Conservation (phyloP, 2,113 vertebrate genomes). For the Calyptommatus sinebrachiatus region DNA sequence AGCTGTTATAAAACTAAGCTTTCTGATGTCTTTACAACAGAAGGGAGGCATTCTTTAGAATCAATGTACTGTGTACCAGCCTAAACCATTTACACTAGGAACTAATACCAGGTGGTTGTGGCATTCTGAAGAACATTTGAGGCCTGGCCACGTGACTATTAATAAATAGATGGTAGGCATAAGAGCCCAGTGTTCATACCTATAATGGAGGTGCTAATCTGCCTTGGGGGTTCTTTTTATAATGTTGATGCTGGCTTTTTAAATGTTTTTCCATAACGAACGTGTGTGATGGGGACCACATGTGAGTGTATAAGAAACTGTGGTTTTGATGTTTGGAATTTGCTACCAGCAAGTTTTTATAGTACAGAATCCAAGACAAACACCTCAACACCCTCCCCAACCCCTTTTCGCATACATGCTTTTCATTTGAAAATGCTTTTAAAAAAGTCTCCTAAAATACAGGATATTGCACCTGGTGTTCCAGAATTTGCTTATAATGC, state of each 20-base stretch:
- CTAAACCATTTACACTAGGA: not conserved
- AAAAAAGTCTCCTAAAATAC: slow-evolving; percentile 49
- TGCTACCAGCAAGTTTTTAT: slow-evolving; percentile 70
- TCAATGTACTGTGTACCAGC: slow-evolving; percentile 5
- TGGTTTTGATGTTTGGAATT: slow-evolving; percentile 65
- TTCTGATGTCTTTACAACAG: slow-evolving; percentile 2
- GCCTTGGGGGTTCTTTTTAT: slow-evolving; percentile 64
- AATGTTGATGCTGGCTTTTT: slow-evolving; percentile 68
- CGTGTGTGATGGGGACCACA: slow-evolving; percentile 60
- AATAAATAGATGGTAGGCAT: slow-evolving; percentile 38
- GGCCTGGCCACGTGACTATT: slow-evolving; percentile 34
- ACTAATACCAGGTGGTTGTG: not conserved
- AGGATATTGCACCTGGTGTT: slow-evolving; percentile 60
- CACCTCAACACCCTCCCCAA: slow-evolving; percentile 39
- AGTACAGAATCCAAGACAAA: slow-evolving; percentile 60
- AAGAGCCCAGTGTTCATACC: slow-evolving; percentile 58
- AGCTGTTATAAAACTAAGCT: not conserved
- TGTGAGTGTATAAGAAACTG: slow-evolving; percentile 45
- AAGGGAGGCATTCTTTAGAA: slow-evolving; percentile 14
- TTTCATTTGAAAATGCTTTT: slow-evolving; percentile 60
- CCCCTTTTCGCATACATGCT: slow-evolving; percentile 45
- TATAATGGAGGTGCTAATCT: slow-evolving; percentile 58
- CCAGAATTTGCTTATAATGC: slow-evolving; percentile 43
- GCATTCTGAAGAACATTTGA: slow-evolving; percentile 38
- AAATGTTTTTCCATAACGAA: slow-evolving; percentile 59